Conservation (phyloP, 2,113 vertebrate genomes). For the Chaenocephalus aceratus region DNA sequence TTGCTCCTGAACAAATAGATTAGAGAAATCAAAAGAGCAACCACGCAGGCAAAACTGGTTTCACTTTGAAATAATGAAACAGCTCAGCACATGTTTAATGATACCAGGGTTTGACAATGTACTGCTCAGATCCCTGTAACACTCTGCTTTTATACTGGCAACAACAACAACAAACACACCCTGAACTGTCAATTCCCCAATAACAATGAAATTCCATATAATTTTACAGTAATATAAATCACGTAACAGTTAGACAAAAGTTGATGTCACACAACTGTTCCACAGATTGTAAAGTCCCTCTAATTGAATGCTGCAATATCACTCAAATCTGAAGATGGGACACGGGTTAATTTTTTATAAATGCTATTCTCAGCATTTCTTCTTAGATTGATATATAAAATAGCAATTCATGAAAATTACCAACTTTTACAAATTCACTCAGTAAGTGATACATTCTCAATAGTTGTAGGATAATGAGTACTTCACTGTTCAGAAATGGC, state of each 20-base stretch:
- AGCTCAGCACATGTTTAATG: neutral
- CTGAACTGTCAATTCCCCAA: neutral
- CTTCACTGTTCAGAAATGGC: neutral
- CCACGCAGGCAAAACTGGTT: constrained; percentile 27
- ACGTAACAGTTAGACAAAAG: neutral
- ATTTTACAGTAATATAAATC: neutral
- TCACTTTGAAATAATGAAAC: constrained; percentile 21
- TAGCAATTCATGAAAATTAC: neutral
- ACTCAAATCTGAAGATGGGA: neutral
- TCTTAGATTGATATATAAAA: neutral
- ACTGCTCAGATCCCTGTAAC: neutral
- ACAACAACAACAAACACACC: constrained; percentile 15
- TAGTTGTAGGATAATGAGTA: neutral
- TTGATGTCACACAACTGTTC: neutral
- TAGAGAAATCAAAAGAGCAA: neutral
- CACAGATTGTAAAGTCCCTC: neutral
- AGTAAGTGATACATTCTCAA: neutral
- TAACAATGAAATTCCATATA: neutral
- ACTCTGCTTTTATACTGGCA: constrained; percentile 7
- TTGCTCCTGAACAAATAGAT: constrained; percentile 88
- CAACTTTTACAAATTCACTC: too few species aligned
- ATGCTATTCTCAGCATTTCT: neutral
- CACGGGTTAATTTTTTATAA: neutral
- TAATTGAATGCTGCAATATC: neutral
- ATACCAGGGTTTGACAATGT: neutral